These are phyloP conservation scores for Benitochromis conjunctus DNA, from an alignment of 2,113 vertebrate species.

Conservation along the genomic window DNA sequence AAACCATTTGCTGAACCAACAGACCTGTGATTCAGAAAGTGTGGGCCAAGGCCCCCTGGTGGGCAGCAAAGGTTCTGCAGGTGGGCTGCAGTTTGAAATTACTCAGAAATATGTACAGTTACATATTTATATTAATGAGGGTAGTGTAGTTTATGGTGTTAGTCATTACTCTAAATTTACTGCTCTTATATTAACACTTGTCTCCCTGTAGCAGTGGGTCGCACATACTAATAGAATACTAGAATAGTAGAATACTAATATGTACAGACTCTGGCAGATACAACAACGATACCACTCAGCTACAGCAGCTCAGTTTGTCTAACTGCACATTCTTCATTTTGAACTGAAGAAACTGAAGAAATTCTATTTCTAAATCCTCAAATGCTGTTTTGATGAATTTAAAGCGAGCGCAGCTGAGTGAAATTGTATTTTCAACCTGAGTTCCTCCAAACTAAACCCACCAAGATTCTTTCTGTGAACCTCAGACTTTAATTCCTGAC, in stretches of 20 bases:
- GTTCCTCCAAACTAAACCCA: background rate
- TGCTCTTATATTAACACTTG: background rate
- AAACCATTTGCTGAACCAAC: background rate
- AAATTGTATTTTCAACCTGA: background rate
- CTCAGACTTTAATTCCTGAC: constrained; percentile 13
- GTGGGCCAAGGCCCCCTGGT: background rate
- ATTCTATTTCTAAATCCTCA: background rate
- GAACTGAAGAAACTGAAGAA: background rate
- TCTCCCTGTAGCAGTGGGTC: background rate
- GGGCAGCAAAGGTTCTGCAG: background rate
- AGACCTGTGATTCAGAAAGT: background rate
- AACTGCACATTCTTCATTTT: background rate
- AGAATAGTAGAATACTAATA: background rate
- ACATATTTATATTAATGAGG: background rate
- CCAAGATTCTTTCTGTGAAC: background rate
- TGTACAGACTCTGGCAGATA: background rate
- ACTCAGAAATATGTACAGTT: background rate
- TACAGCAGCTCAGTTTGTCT: background rate
- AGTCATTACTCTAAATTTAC: background rate
- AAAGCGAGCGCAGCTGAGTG: background rate
- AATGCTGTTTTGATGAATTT: background rate
- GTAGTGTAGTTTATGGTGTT: background rate
- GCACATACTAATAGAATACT: too few species aligned
- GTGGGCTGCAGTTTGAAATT: background rate
- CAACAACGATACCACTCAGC: background rate